Percentiles rank a stretch among this genome's conserved stretches.
Conservation (phyloP, 2,113 vertebrate species). For the Lipophrys pholis region DNA sequence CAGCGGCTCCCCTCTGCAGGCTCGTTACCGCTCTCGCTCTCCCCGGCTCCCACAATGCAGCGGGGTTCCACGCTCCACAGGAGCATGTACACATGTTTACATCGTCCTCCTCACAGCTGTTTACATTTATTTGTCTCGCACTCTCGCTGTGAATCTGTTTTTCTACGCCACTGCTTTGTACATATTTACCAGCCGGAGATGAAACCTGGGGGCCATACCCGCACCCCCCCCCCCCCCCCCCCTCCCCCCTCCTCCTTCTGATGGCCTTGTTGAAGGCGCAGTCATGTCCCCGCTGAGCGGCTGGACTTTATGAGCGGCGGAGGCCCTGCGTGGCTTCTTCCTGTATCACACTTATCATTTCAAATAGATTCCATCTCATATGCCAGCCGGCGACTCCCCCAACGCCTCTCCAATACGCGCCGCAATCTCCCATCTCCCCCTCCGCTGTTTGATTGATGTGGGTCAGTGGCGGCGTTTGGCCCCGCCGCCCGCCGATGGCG, state of each 20-base stretch:
- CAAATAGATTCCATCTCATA: slow-evolving; percentile 56
- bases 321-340: not conserved
- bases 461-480: slow-evolving; percentile 46
- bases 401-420: slow-evolving; percentile 29
- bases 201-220: slow-evolving; percentile 23
- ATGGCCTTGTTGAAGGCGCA: slow-evolving; percentile 58
- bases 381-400: slow-evolving; percentile 29
- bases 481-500: slow-evolving; percentile 19
- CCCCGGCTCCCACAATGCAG: slow-evolving; percentile 35
- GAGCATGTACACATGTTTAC: slow-evolving; percentile 50
- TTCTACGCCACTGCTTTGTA: slow-evolving; percentile 29
- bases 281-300: slow-evolving; percentile 60
- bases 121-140: slow-evolving; percentile 54
- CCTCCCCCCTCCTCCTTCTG: not conserved
- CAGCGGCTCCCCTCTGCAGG: slow-evolving; percentile 29
- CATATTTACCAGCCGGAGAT: slow-evolving; percentile 53
- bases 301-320: slow-evolving; percentile 46
- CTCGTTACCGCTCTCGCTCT: slow-evolving; percentile 27
- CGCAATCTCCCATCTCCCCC: slow-evolving; percentile 65
- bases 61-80: slow-evolving; percentile 15
- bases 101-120: slow-evolving; percentile 37
- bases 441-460: slow-evolving; percentile 66
- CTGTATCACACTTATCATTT: slow-evolving; percentile 64
- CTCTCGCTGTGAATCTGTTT: slow-evolving; percentile 30
- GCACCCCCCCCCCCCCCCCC: not conserved